phyloP scores from a whole-genome alignment of 1,140 invertebrate genomes.

The Anastrepha obliqua region DNA sequence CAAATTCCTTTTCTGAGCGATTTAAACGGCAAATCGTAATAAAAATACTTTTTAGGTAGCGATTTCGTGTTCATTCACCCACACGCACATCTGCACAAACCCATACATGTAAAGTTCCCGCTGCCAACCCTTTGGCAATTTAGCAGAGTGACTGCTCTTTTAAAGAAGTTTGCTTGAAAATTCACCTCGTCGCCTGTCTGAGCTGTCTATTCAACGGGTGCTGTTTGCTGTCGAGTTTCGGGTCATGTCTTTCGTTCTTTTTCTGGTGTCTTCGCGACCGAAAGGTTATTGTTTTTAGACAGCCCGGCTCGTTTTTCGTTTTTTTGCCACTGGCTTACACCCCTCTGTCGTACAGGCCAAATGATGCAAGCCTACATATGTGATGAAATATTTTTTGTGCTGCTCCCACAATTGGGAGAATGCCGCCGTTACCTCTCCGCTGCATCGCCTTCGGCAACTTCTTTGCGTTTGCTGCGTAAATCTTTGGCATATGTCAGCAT shows the following conservation, averaged over 20 bases:
- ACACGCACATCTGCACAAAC: background rate
- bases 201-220: background rate
- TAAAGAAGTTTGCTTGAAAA: background rate
- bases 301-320: background rate
- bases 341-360: background rate
- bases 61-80: background rate
- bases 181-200: background rate
- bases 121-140: background rate
- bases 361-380: background rate
- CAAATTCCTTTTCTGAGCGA: slow-evolving; percentile 38
- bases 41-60: slow-evolving; percentile 25
- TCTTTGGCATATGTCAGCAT: slow-evolving; percentile 54
- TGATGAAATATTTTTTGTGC: background rate
- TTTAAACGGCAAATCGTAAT: slow-evolving; percentile 50
- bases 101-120: background rate
- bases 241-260: background rate
- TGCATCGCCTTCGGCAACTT: background rate
- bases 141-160: background rate
- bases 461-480: slow-evolving; percentile 29
- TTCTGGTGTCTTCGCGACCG: background rate
- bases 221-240: background rate
- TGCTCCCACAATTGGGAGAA: background rate
- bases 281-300: slow-evolving; percentile 1
- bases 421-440: background rate
- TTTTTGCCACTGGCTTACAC: background rate